These are phyloP conservation scores for Lutraria rhynchaena DNA, from an alignment of 1,140 invertebrate species.

Conservation along the genomic window DNA sequence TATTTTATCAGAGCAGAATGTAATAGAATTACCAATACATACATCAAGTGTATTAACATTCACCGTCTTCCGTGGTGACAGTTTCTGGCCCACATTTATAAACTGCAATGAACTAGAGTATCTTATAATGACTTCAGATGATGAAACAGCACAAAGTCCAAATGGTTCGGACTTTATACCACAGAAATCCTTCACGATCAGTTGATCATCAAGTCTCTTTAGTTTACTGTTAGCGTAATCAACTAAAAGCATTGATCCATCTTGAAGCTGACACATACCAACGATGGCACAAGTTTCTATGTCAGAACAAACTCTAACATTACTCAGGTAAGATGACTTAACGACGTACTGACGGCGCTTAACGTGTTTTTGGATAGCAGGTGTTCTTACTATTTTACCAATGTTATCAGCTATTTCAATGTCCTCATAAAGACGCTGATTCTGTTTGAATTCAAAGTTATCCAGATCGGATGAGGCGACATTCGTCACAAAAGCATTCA, in stretches of 20 bases:
- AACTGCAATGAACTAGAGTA: background rate
- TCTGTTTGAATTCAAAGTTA: no score
- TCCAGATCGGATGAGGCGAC: no score
- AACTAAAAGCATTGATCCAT: background rate
- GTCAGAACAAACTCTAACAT: background rate
- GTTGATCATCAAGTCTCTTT: slow-evolving; percentile 5
- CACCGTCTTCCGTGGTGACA: background rate
- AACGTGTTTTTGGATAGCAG: no score
- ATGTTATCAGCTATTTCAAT: no score
- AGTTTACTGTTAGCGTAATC: background rate
- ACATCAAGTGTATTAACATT: background rate
- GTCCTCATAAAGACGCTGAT: no score
- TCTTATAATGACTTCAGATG: slow-evolving; percentile 21
- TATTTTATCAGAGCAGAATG: background rate
- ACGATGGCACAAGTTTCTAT: background rate
- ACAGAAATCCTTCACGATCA: background rate
- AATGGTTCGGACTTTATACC: background rate
- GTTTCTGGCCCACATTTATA: background rate
- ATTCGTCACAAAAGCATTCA: no score
- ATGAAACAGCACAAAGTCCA: background rate
- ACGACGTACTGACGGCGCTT: no score
- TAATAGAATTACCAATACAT: background rate
- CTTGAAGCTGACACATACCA: slow-evolving; percentile 19
- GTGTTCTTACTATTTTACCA: no score
- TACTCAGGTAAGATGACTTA: background rate